A percentile compares a stretch with the other conserved stretches of the same genome.
phyloP scores from a whole-genome alignment of 2,797 vertebrate genomes.

The Enteromius fasciolatus region DNA sequence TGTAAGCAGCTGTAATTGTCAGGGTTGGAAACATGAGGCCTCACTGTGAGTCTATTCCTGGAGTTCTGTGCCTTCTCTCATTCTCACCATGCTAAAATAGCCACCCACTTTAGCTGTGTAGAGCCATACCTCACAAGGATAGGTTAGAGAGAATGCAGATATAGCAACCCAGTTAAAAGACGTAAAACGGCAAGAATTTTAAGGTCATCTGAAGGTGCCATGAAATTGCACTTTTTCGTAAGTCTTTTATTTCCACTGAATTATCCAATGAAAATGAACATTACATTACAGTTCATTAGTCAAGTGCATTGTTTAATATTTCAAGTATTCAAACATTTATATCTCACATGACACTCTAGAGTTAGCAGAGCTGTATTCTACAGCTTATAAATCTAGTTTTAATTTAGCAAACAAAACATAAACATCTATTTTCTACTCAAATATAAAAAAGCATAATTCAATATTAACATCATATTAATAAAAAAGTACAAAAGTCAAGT shows the following conservation, averaged over 20 bases:
- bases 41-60: conserved; percentile 58
- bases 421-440: conserved; percentile 52
- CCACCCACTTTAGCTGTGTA: conserved; percentile 48
- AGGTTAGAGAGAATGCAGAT: conserved; percentile 42
- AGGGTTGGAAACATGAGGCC: conserved; percentile 61
- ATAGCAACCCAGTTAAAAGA: conserved; percentile 21
- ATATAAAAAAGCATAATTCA: conserved; percentile 61
- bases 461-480: conserved; percentile 61
- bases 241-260: conserved; percentile 64
- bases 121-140: conserved; percentile 31
- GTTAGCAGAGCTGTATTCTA: conserved; percentile 53
- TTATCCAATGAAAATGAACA: conserved; percentile 58
- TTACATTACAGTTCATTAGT: conserved; percentile 55
- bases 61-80: conserved; percentile 55
- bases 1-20: conserved; percentile 60
- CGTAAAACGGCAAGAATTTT: conserved; percentile 11
- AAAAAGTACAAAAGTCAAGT: conserved; percentile 71
- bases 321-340: conserved; percentile 65
- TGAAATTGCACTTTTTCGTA: not conserved
- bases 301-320: conserved; percentile 61
- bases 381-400: conserved; percentile 40
- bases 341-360: conserved; percentile 48
- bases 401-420: conserved; percentile 50
- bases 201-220: conserved; percentile 14
- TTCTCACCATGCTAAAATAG: conserved; percentile 65